A percentile compares a stretch with the other conserved stretches of the same genome.
Evolutionary conservation across 2,113 vertebrate genomes (phyloP).

Genomic region (Neoarius graeffei): DNA sequence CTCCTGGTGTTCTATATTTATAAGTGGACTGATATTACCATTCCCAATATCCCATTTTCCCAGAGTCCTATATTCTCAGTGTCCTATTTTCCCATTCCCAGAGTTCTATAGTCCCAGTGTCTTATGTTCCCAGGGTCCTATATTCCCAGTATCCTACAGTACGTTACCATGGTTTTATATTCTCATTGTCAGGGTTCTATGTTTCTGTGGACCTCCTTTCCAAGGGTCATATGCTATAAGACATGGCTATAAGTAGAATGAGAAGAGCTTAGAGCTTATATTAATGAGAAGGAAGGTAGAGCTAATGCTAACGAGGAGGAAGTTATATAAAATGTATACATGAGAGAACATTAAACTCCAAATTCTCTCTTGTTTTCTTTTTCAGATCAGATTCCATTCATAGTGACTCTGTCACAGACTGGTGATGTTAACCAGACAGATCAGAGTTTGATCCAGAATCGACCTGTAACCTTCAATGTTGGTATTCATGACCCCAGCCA

Average conservation of each 20-base stretch:
- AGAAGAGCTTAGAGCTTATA: background rate
- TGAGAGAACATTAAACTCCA: background rate
- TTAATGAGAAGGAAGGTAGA: background rate
- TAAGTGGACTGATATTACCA: background rate
- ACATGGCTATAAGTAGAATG: background rate
- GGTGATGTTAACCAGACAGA: slow-evolving; percentile 70
- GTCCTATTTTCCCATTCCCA: background rate
- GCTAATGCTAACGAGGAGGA: background rate
- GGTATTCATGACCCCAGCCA: slow-evolving; percentile 88
- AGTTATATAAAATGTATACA: background rate
- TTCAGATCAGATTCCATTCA: slow-evolving; percentile 88
- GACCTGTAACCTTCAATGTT: slow-evolving; percentile 81
- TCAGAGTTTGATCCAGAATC: slow-evolving; percentile 85
- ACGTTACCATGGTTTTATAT: background rate
- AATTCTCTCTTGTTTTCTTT: slow-evolving; percentile 29
- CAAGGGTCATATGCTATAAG: background rate
- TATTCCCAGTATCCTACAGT: background rate
- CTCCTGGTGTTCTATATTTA: background rate
- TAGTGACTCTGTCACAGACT: slow-evolving; percentile 80
- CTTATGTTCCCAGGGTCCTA: background rate
- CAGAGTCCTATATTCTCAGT: background rate
- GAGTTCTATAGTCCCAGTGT: background rate
- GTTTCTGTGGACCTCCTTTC: background rate
- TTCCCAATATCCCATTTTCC: background rate
- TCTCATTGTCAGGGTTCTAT: background rate